These are phyloP conservation scores for Atrina japonica DNA, from an alignment of 2,888 invertebrate genomes.

Conservation along the genomic window DNA sequence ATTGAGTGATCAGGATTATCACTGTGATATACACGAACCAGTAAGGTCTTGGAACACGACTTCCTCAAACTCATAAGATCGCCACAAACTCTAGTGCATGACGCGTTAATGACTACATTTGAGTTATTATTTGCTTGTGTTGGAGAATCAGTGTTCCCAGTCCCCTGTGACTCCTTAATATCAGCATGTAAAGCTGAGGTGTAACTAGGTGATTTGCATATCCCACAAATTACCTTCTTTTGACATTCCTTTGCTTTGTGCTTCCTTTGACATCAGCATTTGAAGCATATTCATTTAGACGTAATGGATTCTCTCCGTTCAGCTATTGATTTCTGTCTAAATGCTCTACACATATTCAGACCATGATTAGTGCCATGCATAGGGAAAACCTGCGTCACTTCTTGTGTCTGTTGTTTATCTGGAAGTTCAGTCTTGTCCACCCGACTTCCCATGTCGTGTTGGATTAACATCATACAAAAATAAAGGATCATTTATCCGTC, in stretches of 20 bases:
- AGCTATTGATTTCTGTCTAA: neutral
- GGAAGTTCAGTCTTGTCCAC: no score
- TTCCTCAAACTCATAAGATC: conserved; percentile 6
- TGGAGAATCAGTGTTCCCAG: no score
- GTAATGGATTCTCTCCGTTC: conserved; percentile 10
- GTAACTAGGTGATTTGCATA: conserved; percentile 3
- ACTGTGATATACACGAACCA: conserved; percentile 14
- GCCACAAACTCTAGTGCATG: conserved; percentile 23
- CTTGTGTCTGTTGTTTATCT: no score
- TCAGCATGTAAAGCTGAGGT: conserved; percentile 9
- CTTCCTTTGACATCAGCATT: neutral
- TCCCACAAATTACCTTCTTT: conserved; percentile 5
- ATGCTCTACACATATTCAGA: conserved; percentile 11
- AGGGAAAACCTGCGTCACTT: neutral
- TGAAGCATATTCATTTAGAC: conserved; percentile 5
- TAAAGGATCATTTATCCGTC: conserved; percentile 22
- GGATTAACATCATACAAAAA: no score
- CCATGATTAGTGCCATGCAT: conserved; percentile 7
- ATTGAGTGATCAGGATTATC: conserved; percentile 20
- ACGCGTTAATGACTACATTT: conserved; percentile 2
- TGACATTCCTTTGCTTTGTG: conserved; percentile 5
- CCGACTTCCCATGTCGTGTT: no score
- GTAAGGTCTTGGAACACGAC: no score
- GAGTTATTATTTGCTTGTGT: neutral
- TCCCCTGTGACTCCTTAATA: neutral